Percentiles rank a stretch among this genome's conserved stretches.
Evolutionary conservation across 2,888 invertebrate genomes (phyloP).

Genomic region (Rambutsinella grinnellia): DNA sequence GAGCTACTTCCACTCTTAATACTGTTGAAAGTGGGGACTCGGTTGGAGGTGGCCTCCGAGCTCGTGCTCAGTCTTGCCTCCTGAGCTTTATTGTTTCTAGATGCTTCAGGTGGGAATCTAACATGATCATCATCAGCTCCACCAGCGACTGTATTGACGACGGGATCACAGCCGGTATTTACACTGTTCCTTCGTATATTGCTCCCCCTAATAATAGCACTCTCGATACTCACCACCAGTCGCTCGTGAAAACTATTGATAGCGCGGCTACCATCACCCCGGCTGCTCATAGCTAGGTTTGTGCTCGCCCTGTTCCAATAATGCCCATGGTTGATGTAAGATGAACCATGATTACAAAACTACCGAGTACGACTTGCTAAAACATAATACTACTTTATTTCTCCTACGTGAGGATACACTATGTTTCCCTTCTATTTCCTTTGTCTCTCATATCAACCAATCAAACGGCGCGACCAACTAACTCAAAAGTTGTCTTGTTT

Average conservation of each 20-base stretch:
- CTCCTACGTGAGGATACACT: conserved; percentile 16
- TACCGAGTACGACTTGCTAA: not conserved
- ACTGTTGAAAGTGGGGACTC: conserved; percentile 31
- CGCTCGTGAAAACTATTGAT: conserved; percentile 46
- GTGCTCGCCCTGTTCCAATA: conserved; percentile 20
- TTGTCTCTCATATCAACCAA: conserved; percentile 52
- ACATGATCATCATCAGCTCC: conserved; percentile 28
- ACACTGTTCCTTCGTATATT: conserved; percentile 26
- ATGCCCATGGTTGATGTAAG: conserved; percentile 33
- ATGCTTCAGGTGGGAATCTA: conserved; percentile 41
- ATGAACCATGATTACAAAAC: conserved; percentile 37
- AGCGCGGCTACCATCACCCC: conserved; percentile 20
- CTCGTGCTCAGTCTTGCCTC: conserved; percentile 25
- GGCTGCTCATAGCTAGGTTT: conserved; percentile 6
- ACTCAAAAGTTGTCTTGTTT: conserved; percentile 8
- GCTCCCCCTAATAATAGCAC: conserved; percentile 32
- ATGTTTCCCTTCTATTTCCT: conserved; percentile 37
- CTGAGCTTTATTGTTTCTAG: conserved; percentile 7
- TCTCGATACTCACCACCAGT: conserved; percentile 38
- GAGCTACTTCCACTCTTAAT: conserved; percentile 53
- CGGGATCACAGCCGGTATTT: conserved; percentile 16
- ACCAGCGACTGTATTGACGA: not conserved
- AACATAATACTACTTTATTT: conserved; percentile 9
- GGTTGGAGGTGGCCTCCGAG: conserved; percentile 21
- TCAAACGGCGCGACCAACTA: conserved; percentile 22